A percentile compares a stretch with the other conserved stretches of the same genome.
Conservation (phyloP, 2,888 invertebrate genomes). For the Galerucella nymphaeae region DNA sequence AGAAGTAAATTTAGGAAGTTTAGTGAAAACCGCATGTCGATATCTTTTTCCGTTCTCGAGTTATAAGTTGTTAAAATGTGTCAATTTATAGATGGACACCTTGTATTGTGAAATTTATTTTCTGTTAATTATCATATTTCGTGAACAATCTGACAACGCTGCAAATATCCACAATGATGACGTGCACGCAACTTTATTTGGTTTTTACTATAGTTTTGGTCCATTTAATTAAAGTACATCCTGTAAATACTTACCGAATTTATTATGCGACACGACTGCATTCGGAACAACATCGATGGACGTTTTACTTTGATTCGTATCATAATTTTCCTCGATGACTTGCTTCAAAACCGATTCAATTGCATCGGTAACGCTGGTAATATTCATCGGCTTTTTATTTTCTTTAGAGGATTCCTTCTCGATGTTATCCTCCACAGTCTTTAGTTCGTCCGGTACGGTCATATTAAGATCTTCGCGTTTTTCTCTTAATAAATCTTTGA, state of each 20-base stretch:
- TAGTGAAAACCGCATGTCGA: no score
- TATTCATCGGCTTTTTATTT: conserved; percentile 60
- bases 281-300: conserved; percentile 31
- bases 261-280: conserved; percentile 27
- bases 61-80: no score
- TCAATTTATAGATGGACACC: no score
- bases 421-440: conserved; percentile 44
- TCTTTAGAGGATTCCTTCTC: conserved; percentile 59
- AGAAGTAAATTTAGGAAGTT: no score
- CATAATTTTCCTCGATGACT: conserved; percentile 36
- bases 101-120: no score
- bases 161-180: no score
- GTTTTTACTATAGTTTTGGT: no score
- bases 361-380: conserved; percentile 64
- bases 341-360: conserved; percentile 69
- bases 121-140: no score
- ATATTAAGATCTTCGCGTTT: conserved; percentile 63
- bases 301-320: conserved; percentile 39
- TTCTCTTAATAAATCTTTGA: conserved; percentile 62
- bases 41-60: no score
- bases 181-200: no score
- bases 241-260: conserved; percentile 34
- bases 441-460: conserved; percentile 53
- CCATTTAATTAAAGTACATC: no score
- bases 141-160: no score